Conservation (phyloP, 2,888 invertebrate species). For the Cyrtodaria siliqua region DNA sequence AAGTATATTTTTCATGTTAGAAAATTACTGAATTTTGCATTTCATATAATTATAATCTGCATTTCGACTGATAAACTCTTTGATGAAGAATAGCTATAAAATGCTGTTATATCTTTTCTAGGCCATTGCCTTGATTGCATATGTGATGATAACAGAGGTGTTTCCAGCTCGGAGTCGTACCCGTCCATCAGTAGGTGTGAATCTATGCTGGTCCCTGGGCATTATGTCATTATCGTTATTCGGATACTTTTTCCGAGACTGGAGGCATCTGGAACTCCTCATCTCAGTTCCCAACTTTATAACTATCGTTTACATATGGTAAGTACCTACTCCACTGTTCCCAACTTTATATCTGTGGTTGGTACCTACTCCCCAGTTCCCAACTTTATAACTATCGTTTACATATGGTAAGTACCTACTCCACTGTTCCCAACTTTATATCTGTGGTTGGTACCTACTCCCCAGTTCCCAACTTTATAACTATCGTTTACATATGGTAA, state of each 20-base stretch:
- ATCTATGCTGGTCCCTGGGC: conserved; percentile 78
- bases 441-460: no score
- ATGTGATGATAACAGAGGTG: conserved; percentile 78
- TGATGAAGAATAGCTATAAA: no score
- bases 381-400: no score
- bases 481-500: no score
- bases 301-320: conserved; percentile 73
- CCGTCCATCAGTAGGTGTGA: conserved; percentile 73
- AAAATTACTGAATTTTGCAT: no score
- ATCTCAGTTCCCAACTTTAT: conserved; percentile 76
- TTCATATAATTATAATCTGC: no score
- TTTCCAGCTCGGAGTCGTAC: conserved; percentile 74
- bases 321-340: conserved; percentile 71
- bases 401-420: no score
- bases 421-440: no score
- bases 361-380: no score
- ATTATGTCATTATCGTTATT: conserved; percentile 74
- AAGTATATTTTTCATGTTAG: no score
- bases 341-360: conserved; percentile 73
- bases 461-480: no score
- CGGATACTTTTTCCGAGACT: conserved; percentile 75
- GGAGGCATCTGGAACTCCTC: conserved; percentile 75
- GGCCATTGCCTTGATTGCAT: conserved; percentile 76
- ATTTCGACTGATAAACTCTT: no score
- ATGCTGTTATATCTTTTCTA: conserved; percentile 45